Evolutionary conservation across 1,140 invertebrate genomes (phyloP), one percentile per base, ranked within the genome.

Genomic region (Bathynomus jamesi): DNA sequence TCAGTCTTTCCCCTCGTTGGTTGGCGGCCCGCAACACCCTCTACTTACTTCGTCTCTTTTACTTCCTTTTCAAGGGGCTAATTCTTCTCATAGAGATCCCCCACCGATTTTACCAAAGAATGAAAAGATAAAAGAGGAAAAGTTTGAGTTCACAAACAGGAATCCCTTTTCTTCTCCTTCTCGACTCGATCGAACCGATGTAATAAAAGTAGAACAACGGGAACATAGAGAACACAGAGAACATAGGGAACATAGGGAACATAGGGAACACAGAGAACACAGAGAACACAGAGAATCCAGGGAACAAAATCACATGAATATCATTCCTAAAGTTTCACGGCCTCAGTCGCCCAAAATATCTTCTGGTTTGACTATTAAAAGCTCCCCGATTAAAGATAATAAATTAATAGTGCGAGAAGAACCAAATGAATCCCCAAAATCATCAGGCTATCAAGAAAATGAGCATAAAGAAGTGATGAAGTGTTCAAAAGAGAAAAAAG

Each of bases 41-140:
- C 74, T 75, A 46, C 63, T 75, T 28, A 73, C 74, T 60, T 70
- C 72, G 17, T 73, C 72, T 24, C 71, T 78, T 46, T 69, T 75
- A 11, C 28, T 75, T 11, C 76, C 73, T 60, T 72, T 78, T 67
- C 68, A 71, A 60, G 68, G 70, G 21, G 25, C 32, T 8, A 27
- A 53, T 53, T 17, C 40, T 53, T 53, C 40, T 5, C 40, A 53
- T 17, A 53, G 40, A 21, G 40, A 53, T 11, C 13, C 40, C 21
- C 11, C 40, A 17, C 40, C 40, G 21, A 53, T 53, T 11, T 21
- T 53, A 17, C 40, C 40, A 53, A 53, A 53, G 21, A 11, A 11
- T 17, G 40, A 53, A 11, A 53, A 53, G 21, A 5, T 53, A 21
- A 53, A 53, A 53, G 40, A 53, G 13, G 40, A 53, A 53, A 53